Conservation (phyloP, 2,797 vertebrate species). For the Champsocephalus gunnari region DNA sequence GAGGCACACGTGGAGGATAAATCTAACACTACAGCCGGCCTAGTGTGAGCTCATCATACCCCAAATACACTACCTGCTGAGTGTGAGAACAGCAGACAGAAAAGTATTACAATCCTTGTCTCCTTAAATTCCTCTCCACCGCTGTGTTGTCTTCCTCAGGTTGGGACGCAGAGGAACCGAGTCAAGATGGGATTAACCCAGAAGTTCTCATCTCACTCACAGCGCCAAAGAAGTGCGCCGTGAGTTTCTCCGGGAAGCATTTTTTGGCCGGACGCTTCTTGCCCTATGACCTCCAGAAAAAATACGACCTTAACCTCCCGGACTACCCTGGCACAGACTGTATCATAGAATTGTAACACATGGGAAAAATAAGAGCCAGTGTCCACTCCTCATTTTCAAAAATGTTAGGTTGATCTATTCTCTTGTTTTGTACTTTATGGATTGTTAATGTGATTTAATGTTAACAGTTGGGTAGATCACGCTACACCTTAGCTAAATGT, state of each 20-base stretch:
- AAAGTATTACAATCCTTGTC: slow-evolving; percentile 10
- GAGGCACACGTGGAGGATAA: slow-evolving; percentile 53
- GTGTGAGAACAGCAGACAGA: slow-evolving; percentile 25
- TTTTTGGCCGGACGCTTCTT: slow-evolving; percentile 94
- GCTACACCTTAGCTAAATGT: slow-evolving; percentile 63
- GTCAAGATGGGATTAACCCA: slow-evolving; percentile 89
- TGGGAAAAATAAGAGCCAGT: slow-evolving; percentile 25
- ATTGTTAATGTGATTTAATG: slow-evolving; percentile 78
- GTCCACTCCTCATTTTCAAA: slow-evolving; percentile 60
- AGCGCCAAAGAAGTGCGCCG: slow-evolving; percentile 92
- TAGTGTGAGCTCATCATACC: slow-evolving; percentile 54
- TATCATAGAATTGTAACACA: slow-evolving; percentile 89
- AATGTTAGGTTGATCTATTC: slow-evolving; percentile 63
- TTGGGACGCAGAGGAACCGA: slow-evolving; percentile 89
- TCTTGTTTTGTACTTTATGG: slow-evolving; percentile 85
- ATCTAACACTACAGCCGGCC: slow-evolving; percentile 51
- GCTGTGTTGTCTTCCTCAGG: slow-evolving; percentile 76
- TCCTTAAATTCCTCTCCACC: slow-evolving; percentile 3
- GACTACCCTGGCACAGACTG: slow-evolving; percentile 92
- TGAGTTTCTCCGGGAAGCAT: slow-evolving; percentile 92
- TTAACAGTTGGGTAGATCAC: slow-evolving; percentile 69
- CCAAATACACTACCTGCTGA: slow-evolving; percentile 30
- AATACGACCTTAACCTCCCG: slow-evolving; percentile 93
- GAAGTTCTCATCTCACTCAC: slow-evolving; percentile 93
- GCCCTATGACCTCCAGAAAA: slow-evolving; percentile 94